Percentiles rank a stretch among this genome's conserved stretches.
These are phyloP conservation scores for Etheostoma perlongum DNA, from an alignment of 2,797 vertebrate genomes.

Conservation along the genomic window DNA sequence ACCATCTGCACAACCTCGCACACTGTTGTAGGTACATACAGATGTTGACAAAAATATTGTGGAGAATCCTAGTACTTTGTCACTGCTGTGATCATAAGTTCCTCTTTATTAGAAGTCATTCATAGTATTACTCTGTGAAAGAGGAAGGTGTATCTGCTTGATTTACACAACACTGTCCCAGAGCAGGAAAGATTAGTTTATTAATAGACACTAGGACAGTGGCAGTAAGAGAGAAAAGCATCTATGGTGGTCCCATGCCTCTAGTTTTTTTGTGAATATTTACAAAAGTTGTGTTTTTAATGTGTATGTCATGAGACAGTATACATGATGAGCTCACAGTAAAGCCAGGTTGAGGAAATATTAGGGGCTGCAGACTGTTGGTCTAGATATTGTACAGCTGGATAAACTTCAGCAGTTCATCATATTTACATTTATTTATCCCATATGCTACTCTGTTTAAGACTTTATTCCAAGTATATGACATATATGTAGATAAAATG, in stretches of 20 bases:
- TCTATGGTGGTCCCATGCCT: not conserved
- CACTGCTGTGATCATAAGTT: not conserved
- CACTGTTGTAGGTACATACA: not conserved
- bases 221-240: not conserved
- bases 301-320: not conserved
- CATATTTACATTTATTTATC: slow-evolving; percentile 20
- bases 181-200: slow-evolving; percentile 12
- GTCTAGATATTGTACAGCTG: not conserved
- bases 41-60: not conserved
- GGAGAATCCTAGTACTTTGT: not conserved
- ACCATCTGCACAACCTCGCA: not conserved
- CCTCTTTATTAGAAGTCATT: not conserved
- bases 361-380: not conserved
- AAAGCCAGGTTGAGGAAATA: not conserved
- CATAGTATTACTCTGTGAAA: not conserved
- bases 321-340: slow-evolving; percentile 9
- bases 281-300: not conserved
- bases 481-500: not conserved
- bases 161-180: not conserved
- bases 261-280: not conserved
- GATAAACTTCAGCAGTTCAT: slow-evolving; percentile 26
- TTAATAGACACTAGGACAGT: slow-evolving; percentile 4
- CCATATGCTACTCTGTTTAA: slow-evolving; percentile 4
- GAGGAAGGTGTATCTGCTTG: not conserved
- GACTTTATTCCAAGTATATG: not conserved